Conservation (phyloP, 2,113 vertebrate genomes). For the Dipodomys spectabilis region DNA sequence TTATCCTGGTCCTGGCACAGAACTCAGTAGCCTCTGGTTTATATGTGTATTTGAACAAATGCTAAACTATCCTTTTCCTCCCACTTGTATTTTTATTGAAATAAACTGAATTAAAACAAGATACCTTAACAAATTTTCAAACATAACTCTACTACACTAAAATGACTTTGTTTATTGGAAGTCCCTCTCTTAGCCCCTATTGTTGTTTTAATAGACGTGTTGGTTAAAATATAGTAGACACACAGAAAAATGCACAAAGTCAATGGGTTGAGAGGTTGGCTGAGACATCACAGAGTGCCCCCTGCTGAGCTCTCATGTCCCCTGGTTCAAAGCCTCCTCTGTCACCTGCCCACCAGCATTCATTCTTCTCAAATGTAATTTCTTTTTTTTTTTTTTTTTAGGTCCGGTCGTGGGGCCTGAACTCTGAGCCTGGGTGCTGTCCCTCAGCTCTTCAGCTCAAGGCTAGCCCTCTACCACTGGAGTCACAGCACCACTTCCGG, state of each 20-base stretch:
- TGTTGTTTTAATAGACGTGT: not conserved
- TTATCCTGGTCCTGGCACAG: not conserved
- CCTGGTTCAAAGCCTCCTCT: too few relatives aligned
- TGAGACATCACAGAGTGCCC: not conserved
- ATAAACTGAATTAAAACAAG: conserved; percentile 23
- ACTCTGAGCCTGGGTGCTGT: too few relatives aligned
- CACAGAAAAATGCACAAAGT: not conserved
- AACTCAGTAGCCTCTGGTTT: not conserved
- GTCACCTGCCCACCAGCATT: not conserved
- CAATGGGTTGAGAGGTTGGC: not conserved
- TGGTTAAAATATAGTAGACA: not conserved
- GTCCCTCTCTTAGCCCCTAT: not conserved
- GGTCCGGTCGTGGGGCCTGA: too few relatives aligned
- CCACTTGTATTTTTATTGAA: not conserved
- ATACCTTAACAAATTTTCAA: not conserved
- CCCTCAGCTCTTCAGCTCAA: too few relatives aligned
- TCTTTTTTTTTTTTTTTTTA: too few relatives aligned
- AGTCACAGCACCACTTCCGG: too few relatives aligned
- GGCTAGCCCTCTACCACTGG: too few relatives aligned
- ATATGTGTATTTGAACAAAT: not conserved
- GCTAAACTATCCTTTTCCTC: not conserved
- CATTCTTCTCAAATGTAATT: not conserved
- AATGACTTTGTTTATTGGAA: conserved; percentile 6
- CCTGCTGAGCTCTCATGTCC: too few relatives aligned
- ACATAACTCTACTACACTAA: not conserved